phyloP scores from a whole-genome alignment of 2,113 vertebrate genomes.

The Okapia johnstoni region DNA sequence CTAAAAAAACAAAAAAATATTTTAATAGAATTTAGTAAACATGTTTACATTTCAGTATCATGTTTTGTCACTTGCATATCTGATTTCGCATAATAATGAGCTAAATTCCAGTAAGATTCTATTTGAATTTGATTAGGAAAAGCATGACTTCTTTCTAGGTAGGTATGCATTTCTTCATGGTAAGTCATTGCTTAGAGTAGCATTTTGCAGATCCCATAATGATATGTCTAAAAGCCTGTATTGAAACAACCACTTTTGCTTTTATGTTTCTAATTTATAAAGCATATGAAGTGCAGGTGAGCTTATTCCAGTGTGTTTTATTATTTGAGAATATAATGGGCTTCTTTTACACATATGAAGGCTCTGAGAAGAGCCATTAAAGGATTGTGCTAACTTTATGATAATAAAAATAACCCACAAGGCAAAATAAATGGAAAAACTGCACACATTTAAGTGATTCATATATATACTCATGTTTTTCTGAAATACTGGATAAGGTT shows the following conservation, averaged over 20 bases:
- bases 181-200: not conserved
- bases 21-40: not conserved
- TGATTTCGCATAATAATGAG: not conserved
- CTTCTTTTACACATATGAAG: not conserved
- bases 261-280: not conserved
- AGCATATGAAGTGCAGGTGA: not conserved
- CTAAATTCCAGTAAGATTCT: not conserved
- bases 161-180: not conserved
- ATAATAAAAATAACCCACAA: not conserved
- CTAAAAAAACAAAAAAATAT: not conserved
- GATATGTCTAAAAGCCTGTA: not conserved
- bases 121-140: not conserved
- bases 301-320: not conserved
- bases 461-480: not conserved
- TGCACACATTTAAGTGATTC: not conserved
- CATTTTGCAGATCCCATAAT: not conserved
- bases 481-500: not conserved
- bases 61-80: not conserved
- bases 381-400: not conserved
- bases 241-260: not conserved
- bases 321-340: not conserved
- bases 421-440: not conserved
- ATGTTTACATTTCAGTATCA: not conserved
- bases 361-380: not conserved
- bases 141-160: not conserved